phyloP scores from a whole-genome alignment of 2,888 invertebrate species.

The Operophtera brumata region DNA sequence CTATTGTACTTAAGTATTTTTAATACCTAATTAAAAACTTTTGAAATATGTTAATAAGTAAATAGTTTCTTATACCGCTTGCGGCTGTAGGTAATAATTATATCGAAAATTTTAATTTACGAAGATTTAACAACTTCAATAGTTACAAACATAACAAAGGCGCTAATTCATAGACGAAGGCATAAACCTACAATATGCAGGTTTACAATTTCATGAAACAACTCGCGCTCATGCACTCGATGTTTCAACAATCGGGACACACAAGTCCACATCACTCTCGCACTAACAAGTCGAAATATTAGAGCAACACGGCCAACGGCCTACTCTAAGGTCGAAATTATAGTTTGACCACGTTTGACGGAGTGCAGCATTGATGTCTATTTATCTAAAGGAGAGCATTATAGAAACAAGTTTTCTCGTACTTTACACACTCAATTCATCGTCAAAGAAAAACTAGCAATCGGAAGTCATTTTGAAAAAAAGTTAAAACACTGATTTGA shows the following conservation, averaged over 20 bases:
- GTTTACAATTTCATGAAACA: constrained; percentile 50
- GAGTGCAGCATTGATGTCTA: constrained; percentile 46
- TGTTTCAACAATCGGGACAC: constrained; percentile 57
- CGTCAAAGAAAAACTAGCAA: constrained; percentile 72
- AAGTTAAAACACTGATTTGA: constrained; percentile 37
- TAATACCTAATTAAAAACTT: constrained; percentile 4
- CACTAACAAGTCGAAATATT: constrained; percentile 53
- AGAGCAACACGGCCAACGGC: no score
- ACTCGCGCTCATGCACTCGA: constrained; percentile 63
- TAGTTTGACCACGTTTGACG: constrained; percentile 52
- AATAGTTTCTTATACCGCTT: background rate
- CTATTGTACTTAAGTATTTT: constrained; percentile 18
- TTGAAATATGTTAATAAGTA: constrained; percentile 4
- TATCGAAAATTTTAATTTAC: constrained; percentile 32
- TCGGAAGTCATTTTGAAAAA: constrained; percentile 65
- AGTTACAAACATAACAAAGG: constrained; percentile 42
- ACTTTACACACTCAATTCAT: constrained; percentile 66
- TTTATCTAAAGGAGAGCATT: constrained; percentile 40
- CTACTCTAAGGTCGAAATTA: no score
- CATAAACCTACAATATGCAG: constrained; percentile 73
- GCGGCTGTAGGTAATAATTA: constrained; percentile 25
- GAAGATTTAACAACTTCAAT: constrained; percentile 37
- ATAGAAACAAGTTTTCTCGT: constrained; percentile 51
- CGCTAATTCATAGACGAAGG: constrained; percentile 50
- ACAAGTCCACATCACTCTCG: constrained; percentile 61